Evolutionary conservation across 2,113 vertebrate genomes (phyloP), one percentile per base, ranked within the genome.

Genomic region (Origma solitaria): DNA sequence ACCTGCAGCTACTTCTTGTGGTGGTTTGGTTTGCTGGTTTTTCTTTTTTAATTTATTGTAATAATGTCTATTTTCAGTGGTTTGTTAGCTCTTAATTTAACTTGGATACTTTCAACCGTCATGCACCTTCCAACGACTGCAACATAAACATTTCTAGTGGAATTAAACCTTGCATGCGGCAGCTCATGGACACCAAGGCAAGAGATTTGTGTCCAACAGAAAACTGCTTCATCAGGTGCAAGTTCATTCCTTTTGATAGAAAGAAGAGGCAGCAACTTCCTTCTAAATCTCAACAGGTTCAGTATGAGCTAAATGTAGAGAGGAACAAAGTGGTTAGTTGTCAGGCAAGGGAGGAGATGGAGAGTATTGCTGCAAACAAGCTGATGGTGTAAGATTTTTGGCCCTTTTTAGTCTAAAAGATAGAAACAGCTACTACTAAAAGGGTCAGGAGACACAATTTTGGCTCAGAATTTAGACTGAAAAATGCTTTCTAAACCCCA

Each of bases 381-480:
- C 79, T 62, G 78, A 95, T 30, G 94, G 92, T 77, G 49, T 7
- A 33, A 70, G 79, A 70, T 66, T 93, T 96, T 95, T 90, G 92
- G 92, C 94, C 94, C 93, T 86, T 96, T 93, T 93, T 72, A 68
- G 38, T 93, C 93, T 88, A 90, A 86, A 90, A 86, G 69, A 80
- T 88, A 94, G 57, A 86, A 81, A 47, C 3, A 9, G 64, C 72
- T 78, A 90, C 88, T 88, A 42, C 69, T 82, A 82, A 89, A 76
- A 82, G 50, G 86, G 84, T 82, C 11, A 88, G 44, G 70, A 86
- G 56, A 90, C 50, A 89, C 15, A 69, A 62, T 69, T 95, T 77
- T 85, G 93, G 94, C 93, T 95, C 85, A 92, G 92, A 96, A 95
- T 90, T 92, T 60, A 83, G 96, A 77, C 31, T 56, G 71, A 86